These are phyloP conservation scores for Ambastaia sidthimunki DNA, from an alignment of 2,797 vertebrate species.

Conservation along the genomic window DNA sequence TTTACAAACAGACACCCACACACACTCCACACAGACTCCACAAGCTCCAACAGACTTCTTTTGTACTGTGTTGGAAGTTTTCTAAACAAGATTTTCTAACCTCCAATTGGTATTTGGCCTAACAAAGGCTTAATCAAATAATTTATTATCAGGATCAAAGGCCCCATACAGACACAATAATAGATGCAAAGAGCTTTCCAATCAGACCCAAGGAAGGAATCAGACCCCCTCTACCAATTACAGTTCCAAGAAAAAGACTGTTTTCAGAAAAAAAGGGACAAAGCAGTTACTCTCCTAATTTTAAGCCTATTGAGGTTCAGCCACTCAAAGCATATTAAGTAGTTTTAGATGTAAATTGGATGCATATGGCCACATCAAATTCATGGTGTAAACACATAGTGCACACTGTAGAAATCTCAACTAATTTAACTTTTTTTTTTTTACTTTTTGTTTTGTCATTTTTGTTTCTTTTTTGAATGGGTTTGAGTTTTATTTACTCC, in stretches of 20 bases:
- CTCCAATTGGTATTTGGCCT: conserved; percentile 6
- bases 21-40: conserved; percentile 20
- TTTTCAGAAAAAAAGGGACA: neutral
- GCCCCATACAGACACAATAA: neutral
- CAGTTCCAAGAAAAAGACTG: neutral
- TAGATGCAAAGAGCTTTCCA: neutral
- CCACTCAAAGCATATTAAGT: no score
- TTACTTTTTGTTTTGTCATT: no score
- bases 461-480: no score
- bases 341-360: no score
- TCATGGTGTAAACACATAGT: no score
- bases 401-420: no score
- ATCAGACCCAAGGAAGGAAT: neutral
- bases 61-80: conserved; percentile 3
- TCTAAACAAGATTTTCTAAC: neutral
- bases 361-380: no score
- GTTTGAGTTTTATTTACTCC: no score
- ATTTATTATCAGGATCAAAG: neutral
- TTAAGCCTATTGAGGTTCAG: neutral
- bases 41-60: neutral
- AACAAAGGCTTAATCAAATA: conserved; percentile 8
- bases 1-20: neutral
- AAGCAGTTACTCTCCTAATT: neutral
- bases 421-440: no score
- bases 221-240: neutral